Conservation (phyloP, 2,888 invertebrate genomes). For the Eurytoma adleriae region DNA sequence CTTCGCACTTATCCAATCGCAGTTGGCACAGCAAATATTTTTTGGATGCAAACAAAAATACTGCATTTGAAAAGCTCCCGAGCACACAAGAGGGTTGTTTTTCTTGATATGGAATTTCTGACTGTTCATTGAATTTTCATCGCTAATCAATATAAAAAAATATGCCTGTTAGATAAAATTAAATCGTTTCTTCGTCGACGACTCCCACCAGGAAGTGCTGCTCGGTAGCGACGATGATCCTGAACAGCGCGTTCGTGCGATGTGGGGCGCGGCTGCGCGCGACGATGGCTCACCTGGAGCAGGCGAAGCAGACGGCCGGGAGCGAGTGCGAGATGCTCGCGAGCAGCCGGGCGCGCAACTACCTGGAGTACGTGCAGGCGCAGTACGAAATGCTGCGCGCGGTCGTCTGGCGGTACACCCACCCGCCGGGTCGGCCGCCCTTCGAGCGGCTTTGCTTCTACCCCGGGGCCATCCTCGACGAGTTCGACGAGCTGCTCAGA, state of each 20-base stretch:
- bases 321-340: constrained; percentile 59
- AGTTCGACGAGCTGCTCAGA: constrained; percentile 64
- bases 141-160: too few species aligned
- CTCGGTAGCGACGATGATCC: constrained; percentile 66
- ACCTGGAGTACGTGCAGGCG: constrained; percentile 65
- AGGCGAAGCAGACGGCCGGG: constrained; percentile 50
- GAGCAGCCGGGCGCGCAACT: constrained; percentile 62
- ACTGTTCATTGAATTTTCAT: too few species aligned
- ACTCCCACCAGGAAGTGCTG: constrained; percentile 60
- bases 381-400: constrained; percentile 71
- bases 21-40: too few species aligned
- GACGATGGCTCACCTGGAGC: constrained; percentile 59
- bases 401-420: constrained; percentile 73
- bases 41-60: too few species aligned
- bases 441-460: constrained; percentile 69
- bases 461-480: constrained; percentile 70
- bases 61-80: too few species aligned
- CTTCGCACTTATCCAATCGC: too few species aligned
- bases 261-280: constrained; percentile 64
- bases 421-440: constrained; percentile 65
- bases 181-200: too few species aligned
- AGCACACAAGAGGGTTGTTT: too few species aligned
- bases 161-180: too few species aligned
- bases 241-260: constrained; percentile 69
- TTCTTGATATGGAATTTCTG: too few species aligned